A percentile compares a stretch with the other conserved stretches of the same genome.
phyloP scores from a whole-genome alignment of 2,888 invertebrate genomes.

The Synanthedon tipuliformis region DNA sequence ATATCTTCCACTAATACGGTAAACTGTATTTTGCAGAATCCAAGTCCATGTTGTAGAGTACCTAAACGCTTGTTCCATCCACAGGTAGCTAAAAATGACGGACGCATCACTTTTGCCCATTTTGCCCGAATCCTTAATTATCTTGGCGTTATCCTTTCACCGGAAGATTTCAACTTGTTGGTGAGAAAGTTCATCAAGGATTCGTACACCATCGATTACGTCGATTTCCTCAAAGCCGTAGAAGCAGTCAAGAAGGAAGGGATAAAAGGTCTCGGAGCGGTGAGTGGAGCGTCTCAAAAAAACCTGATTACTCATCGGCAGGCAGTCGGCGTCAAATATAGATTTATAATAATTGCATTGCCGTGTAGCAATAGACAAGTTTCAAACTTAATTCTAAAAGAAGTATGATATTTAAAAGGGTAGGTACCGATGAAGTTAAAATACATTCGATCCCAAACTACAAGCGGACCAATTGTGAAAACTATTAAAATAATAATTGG shows the following conservation, averaged over 20 bases:
- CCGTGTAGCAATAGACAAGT: too few relatives aligned
- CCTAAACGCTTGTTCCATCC: neutral
- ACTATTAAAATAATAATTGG: too few relatives aligned
- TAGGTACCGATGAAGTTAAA: too few relatives aligned
- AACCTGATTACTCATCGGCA: neutral
- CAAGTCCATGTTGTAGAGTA: neutral
- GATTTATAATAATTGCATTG: too few relatives aligned
- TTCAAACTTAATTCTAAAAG: too few relatives aligned
- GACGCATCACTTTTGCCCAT: constrained; percentile 81
- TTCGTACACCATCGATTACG: constrained; percentile 81
- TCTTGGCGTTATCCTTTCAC: constrained; percentile 75
- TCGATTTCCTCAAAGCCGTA: constrained; percentile 77
- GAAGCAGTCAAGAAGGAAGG: constrained; percentile 74
- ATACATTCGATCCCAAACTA: too few relatives aligned
- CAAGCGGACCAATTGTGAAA: too few relatives aligned
- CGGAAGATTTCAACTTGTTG: constrained; percentile 79
- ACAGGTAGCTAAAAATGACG: constrained; percentile 79
- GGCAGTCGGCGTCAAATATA: too few relatives aligned
- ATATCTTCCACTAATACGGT: neutral
- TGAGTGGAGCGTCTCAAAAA: constrained; percentile 22
- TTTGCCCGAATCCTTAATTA: constrained; percentile 80
- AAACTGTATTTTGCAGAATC: neutral
- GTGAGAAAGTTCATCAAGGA: constrained; percentile 82
- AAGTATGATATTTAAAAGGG: too few relatives aligned
- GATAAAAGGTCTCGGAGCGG: constrained; percentile 63